Evolutionary conservation across 2,888 invertebrate genomes (phyloP).

Genomic region (Apoda limacodes): DNA sequence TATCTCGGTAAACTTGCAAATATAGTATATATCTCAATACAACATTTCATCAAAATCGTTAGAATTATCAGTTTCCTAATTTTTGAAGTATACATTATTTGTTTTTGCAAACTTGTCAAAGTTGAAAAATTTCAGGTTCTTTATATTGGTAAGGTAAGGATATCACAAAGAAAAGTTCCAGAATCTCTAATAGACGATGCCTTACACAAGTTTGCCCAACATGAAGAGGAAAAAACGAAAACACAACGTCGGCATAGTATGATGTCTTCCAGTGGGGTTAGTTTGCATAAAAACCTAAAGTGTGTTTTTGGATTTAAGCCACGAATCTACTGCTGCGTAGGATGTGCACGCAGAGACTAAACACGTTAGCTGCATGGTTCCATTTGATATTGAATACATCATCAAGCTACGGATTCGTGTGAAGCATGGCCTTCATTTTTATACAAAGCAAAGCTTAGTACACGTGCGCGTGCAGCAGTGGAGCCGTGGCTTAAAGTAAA

Average conservation of each 20-base stretch:
- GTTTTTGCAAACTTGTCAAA: background rate
- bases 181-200: conserved; percentile 93
- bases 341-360: too few relatives aligned
- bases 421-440: too few relatives aligned
- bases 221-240: conserved; percentile 77
- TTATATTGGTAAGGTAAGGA: conserved; percentile 92
- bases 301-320: background rate
- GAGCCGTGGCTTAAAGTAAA: too few relatives aligned
- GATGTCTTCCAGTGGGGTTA: conserved; percentile 51
- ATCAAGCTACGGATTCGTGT: too few relatives aligned
- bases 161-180: conserved; percentile 87
- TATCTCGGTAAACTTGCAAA: too few relatives aligned
- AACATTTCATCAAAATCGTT: too few relatives aligned
- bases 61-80: background rate
- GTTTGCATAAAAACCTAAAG: conserved; percentile 17
- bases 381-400: too few relatives aligned
- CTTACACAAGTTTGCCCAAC: conserved; percentile 82
- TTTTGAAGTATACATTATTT: background rate
- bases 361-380: too few relatives aligned
- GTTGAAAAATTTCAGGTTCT: conserved; percentile 72
- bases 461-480: too few relatives aligned
- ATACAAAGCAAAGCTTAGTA: too few relatives aligned
- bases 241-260: conserved; percentile 50
- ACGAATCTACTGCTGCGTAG: too few relatives aligned
- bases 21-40: too few relatives aligned